Evolutionary conservation across 2,797 vertebrate genomes (phyloP).

Genomic region (Agapornis canus): DNA sequence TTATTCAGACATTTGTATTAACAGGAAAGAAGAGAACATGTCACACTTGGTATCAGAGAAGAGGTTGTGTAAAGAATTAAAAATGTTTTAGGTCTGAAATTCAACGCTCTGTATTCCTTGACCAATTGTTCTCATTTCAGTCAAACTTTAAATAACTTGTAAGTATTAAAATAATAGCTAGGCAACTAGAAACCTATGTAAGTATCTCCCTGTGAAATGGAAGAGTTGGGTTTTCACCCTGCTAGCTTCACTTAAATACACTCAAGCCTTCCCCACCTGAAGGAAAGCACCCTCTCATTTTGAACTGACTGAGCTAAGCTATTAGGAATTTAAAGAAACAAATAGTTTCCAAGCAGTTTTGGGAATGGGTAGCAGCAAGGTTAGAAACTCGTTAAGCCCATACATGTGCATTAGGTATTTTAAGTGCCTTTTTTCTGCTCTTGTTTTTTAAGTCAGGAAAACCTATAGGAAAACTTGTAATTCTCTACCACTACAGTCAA

Average conservation of each 20-base stretch:
- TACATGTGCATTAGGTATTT: neutral
- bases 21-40: neutral
- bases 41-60: neutral
- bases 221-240: accelerated
- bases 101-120: neutral
- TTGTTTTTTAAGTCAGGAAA: neutral
- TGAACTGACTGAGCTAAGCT: neutral
- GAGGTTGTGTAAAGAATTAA: neutral
- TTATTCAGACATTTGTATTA: neutral
- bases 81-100: neutral
- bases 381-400: neutral
- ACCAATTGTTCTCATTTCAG: neutral
- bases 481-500: neutral
- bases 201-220: neutral
- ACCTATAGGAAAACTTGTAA: neutral
- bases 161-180: neutral
- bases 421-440: neutral
- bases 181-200: neutral
- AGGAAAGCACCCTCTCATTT: neutral
- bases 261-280: neutral
- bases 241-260: neutral
- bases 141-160: neutral
- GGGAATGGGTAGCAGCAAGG: neutral
- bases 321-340: neutral
- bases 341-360: neutral